Percentiles rank a stretch among this genome's conserved stretches.
Conservation (phyloP, 1,140 invertebrate species). For the Drosophila repletoides region DNA sequence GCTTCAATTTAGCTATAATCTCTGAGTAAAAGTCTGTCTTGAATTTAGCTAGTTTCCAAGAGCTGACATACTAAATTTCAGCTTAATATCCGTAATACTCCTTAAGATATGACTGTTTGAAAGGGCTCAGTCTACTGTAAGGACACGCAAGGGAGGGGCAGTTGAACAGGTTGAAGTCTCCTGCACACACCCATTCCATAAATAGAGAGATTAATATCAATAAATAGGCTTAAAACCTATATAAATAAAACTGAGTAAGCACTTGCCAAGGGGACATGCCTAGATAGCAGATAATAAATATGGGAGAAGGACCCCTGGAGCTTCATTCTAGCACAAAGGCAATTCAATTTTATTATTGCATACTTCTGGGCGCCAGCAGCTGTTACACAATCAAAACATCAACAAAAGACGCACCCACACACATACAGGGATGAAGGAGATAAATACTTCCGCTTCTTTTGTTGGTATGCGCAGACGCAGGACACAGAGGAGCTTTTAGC, state of each 20-base stretch:
- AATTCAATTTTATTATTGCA: conserved; percentile 28
- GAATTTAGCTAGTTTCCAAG: too few species aligned
- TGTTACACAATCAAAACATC: conserved; percentile 64
- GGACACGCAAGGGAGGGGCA: too few species aligned
- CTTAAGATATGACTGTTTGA: too few species aligned
- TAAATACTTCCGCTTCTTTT: conserved; percentile 49
- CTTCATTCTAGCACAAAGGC: not conserved
- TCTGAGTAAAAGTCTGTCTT: too few species aligned
- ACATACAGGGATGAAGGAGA: not conserved
- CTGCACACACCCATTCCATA: too few species aligned
- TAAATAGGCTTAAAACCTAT: too few species aligned
- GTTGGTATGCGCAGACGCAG: conserved; percentile 26
- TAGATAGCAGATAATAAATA: conserved; percentile 17
- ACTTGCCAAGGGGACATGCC: not conserved
- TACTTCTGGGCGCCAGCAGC: conserved; percentile 48
- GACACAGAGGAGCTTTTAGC: conserved; percentile 47
- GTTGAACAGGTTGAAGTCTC: too few species aligned
- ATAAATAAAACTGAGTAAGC: not conserved
- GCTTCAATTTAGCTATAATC: too few species aligned
- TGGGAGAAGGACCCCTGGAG: not conserved
- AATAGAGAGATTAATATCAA: too few species aligned
- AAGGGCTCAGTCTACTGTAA: too few species aligned
- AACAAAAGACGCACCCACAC: conserved; percentile 40
- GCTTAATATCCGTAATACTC: too few species aligned
- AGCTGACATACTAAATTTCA: too few species aligned